Base-by-base conservation (phyloP, 1,140 invertebrate species). In the Aphaenogaster ashmeadi region DNA sequence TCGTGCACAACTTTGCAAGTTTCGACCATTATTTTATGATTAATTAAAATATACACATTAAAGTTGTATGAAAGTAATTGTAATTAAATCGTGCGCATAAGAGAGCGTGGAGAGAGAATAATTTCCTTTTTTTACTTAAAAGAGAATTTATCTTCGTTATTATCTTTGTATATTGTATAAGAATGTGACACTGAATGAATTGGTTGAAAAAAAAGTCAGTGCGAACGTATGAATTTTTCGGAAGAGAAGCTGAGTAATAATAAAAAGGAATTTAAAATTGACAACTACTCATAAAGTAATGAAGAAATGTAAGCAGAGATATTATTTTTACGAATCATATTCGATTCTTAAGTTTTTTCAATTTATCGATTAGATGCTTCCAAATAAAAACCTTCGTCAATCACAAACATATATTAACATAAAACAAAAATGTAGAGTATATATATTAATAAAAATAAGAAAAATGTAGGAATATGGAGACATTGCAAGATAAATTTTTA, bases 11-110 rank as follows among this genome's bases (percentile, higher is more conserved):
- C 33, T 79, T 80, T 47, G 11, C 47, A 78, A 62, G 9, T 62
- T 67, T 79, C 27, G 47, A 21, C 3, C 62, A 67, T 80, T 80
- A 50, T 79, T 79, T 47, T 50, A 36, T 66, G n/a, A n/a, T 66
- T 52, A 78, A 62, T 80, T 80, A 58, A 67, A 80, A 67, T 67
- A 52, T 52, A 41, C 6, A 18, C n/a, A 67, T 67, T 80, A 80
- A 80, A 80, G 77, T 44, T 64, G 15, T 44, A 52, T n/a, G 15
- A 47, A 66, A 52, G 60, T 52, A 67, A 52, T 74, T 54, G 54
- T 21, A 21, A 21, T 21, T 21, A 21, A 21, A 41, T 41, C n/a
- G n/a, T 44, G 38, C 36, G 74, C 18, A 60, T 58, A 50, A 79
- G 18, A 66, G 58, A 27, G 7, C 9, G 18, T 38, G 13, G 9